Evolutionary conservation across 2,797 vertebrate species (phyloP), one percentile per base, ranked within the genome.

Genomic region (Sebastes itinus): DNA sequence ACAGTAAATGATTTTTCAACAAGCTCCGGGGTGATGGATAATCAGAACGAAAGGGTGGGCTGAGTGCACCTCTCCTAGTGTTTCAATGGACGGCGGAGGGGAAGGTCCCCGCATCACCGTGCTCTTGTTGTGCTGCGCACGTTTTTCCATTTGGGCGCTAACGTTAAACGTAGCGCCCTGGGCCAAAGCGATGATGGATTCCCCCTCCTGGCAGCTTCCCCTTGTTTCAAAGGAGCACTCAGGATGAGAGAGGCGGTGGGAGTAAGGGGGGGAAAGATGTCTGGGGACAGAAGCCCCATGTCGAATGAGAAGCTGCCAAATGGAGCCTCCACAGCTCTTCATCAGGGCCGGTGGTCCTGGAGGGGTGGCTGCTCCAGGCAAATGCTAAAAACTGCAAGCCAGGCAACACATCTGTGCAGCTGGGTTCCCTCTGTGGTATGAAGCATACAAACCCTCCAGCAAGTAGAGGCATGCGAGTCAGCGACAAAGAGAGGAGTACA

Each of bases 1-100:
- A 94, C 90, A 93, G 91, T 94, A 92, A 94, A 94, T 93, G 84
- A 95, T 93, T 94, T 94, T 89, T 92, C 89, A 91, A 92, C 89
- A 88, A 88, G 89, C 94, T 89, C 68, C 78, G 1, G 90, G 91
- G 91, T 94, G 92, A 94, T 93, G 87, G 94, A 94, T 94, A 91
- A 92, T 92, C 90, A 88, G 82, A 88, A 69, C 7, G 28, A 82
- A 89, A 80, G 66, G 87, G 77, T 83, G 83, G 86, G 83, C 80
- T 30, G 88, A 89, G 78, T 72, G 75, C 78, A 88, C 74, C 76
- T 83, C 77, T 75, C 5, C 74, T 59, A 68, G 61, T 87, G 86
- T 89, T 82, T 90, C 85, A 84, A 75, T 58, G 87, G 87, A 87
- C 35, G 18, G 71, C 2, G 22, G 63, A 80, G 71, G 60, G 59